These are phyloP conservation scores for Ormyrus rosae DNA, from an alignment of 2,888 invertebrate genomes.

Conservation along the genomic window DNA sequence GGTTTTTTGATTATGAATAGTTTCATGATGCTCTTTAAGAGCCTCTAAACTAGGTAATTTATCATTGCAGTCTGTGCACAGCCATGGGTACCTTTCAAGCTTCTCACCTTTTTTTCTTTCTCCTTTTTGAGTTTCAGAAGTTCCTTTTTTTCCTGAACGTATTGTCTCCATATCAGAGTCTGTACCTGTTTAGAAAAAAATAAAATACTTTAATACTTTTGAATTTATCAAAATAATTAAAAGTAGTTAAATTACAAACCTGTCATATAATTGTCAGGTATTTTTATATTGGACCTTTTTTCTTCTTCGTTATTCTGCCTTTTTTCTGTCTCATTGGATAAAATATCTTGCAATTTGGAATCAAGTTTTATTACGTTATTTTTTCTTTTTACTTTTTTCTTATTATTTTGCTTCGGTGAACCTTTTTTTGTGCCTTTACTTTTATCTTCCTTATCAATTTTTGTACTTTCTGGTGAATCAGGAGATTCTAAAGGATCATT, in stretches of 20 bases:
- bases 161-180: slow-evolving; percentile 73
- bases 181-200: slow-evolving; percentile 63
- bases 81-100: slow-evolving; percentile 77
- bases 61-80: slow-evolving; percentile 77
- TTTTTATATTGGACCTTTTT: slow-evolving; percentile 55
- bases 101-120: slow-evolving; percentile 68
- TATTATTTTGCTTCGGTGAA: slow-evolving; percentile 27
- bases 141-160: slow-evolving; percentile 62
- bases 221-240: slow-evolving; percentile 8
- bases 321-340: slow-evolving; percentile 59
- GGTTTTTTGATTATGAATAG: slow-evolving; percentile 80
- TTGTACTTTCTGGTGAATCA: slow-evolving; percentile 2
- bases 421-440: slow-evolving; percentile 36
- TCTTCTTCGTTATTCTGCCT: slow-evolving; percentile 65
- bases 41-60: slow-evolving; percentile 76
- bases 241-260: slow-evolving; percentile 61
- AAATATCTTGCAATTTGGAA: slow-evolving; percentile 62
- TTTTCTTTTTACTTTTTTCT: slow-evolving; percentile 47
- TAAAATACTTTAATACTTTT: slow-evolving; percentile 3
- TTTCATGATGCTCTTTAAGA: slow-evolving; percentile 80
- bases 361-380: not conserved
- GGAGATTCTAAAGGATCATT: slow-evolving; percentile 9
- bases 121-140: slow-evolving; percentile 58
- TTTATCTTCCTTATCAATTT: slow-evolving; percentile 16
- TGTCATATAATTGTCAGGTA: slow-evolving; percentile 73